phyloP scores from a whole-genome alignment of 2,888 invertebrate species.

The Torymus tubicola region DNA sequence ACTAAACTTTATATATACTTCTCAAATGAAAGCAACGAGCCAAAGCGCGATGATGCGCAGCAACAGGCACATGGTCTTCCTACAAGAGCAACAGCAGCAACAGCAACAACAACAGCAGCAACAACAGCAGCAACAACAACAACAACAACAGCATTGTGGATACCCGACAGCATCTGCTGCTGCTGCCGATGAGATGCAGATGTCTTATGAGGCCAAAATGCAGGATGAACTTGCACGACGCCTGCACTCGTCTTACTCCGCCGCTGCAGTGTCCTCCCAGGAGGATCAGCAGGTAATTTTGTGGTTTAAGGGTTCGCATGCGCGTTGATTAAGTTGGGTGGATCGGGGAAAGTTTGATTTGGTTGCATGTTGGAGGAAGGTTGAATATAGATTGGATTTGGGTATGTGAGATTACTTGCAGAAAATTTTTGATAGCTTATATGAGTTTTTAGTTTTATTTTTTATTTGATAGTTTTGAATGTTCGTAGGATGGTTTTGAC shows the following conservation, averaged over 20 bases:
- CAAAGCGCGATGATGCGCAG: constrained; percentile 68
- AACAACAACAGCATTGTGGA: constrained; percentile 59
- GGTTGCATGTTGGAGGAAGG: too few relatives aligned
- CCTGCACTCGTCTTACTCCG: constrained; percentile 32
- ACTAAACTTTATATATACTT: not conserved
- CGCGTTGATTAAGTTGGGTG: too few relatives aligned
- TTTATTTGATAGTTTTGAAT: too few relatives aligned
- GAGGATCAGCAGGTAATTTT: constrained; percentile 51
- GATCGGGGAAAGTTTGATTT: too few relatives aligned
- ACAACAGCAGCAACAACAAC: constrained; percentile 51
- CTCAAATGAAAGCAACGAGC: constrained; percentile 56
- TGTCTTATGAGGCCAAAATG: constrained; percentile 56
- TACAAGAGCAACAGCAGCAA: constrained; percentile 62
- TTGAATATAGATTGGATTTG: too few relatives aligned
- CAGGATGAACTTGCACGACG: constrained; percentile 47
- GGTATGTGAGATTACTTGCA: too few relatives aligned
- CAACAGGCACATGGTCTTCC: constrained; percentile 72
- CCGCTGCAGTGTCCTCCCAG: constrained; percentile 30
- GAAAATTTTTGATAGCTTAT: too few relatives aligned
- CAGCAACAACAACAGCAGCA: constrained; percentile 58
- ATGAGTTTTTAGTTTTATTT: too few relatives aligned
- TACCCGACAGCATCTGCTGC: constrained; percentile 11
- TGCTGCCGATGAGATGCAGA: constrained; percentile 49
- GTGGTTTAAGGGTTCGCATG: too few relatives aligned
- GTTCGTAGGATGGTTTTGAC: too few relatives aligned